Evolutionary conservation across 92 coral and sea anemone species (phyloP).

Genomic region (Phenganax subtilis): DNA sequence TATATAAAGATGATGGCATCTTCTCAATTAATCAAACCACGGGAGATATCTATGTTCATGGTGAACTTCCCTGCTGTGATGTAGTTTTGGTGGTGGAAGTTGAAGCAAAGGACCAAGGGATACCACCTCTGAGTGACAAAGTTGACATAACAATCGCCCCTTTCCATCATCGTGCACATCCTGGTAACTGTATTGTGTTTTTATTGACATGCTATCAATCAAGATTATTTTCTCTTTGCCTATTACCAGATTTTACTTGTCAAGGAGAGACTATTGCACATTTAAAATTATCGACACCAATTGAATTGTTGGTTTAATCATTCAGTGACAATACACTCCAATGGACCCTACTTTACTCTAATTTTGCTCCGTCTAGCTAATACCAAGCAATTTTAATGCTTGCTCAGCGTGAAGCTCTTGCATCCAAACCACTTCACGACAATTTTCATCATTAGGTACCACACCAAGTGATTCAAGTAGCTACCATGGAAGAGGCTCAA

Average conservation of each 20-base stretch:
- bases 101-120: constrained; percentile 30
- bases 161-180: background rate
- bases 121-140: background rate
- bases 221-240: background rate
- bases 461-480: no score
- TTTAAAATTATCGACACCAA: background rate
- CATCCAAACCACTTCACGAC: no score
- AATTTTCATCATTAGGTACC: no score
- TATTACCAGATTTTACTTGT: background rate
- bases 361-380: no score
- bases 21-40: background rate
- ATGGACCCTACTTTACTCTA: no score
- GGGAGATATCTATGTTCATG: background rate
- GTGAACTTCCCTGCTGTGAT: background rate
- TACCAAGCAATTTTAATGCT: no score
- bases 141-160: background rate
- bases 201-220: no score
- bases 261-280: background rate
- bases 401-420: no score
- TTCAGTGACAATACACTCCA: background rate
- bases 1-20: background rate
- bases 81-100: background rate
- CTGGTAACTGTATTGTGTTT: background rate
- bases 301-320: background rate
- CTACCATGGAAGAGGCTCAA: no score